These are phyloP conservation scores for Bedellia somnulentella DNA, from an alignment of 2,888 invertebrate genomes.

Conservation along the genomic window DNA sequence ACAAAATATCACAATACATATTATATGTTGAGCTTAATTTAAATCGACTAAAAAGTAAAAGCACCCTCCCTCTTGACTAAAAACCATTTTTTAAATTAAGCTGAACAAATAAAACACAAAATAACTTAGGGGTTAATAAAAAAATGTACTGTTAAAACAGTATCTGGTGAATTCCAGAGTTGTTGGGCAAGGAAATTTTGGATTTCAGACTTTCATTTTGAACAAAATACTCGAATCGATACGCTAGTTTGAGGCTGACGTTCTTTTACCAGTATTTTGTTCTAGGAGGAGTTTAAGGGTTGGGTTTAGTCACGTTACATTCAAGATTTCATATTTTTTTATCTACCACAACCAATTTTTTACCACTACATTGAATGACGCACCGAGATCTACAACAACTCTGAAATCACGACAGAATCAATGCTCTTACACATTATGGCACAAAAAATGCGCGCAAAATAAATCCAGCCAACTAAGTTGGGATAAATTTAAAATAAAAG, in stretches of 20 bases:
- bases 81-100: conserved; percentile 47
- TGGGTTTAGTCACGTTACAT: conserved; percentile 19
- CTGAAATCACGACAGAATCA: conserved; percentile 18
- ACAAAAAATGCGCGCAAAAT: conserved; percentile 25
- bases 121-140: conserved; percentile 19
- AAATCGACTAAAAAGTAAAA: conserved; percentile 22
- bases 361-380: conserved; percentile 45
- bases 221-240: too few species aligned
- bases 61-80: conserved; percentile 21
- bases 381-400: conserved; percentile 19
- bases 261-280: too few species aligned
- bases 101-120: conserved; percentile 46
- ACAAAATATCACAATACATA: conserved; percentile 57
- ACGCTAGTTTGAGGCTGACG: too few species aligned
- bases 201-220: too few species aligned
- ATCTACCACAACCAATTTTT: conserved; percentile 57
- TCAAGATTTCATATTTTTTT: conserved; percentile 51
- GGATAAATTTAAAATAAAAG: conserved; percentile 35
- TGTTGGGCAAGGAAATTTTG: conserved; percentile 20
- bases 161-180: conserved; percentile 18
- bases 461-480: conserved; percentile 52
- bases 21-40: conserved; percentile 61
- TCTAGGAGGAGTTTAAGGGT: conserved; percentile 16
- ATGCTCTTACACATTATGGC: conserved; percentile 22
- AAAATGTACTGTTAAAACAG: conserved; percentile 12